A percentile compares a stretch with the other conserved stretches of the same genome.
phyloP scores from a whole-genome alignment of 2,888 invertebrate genomes.

The Chrysolina americana region DNA sequence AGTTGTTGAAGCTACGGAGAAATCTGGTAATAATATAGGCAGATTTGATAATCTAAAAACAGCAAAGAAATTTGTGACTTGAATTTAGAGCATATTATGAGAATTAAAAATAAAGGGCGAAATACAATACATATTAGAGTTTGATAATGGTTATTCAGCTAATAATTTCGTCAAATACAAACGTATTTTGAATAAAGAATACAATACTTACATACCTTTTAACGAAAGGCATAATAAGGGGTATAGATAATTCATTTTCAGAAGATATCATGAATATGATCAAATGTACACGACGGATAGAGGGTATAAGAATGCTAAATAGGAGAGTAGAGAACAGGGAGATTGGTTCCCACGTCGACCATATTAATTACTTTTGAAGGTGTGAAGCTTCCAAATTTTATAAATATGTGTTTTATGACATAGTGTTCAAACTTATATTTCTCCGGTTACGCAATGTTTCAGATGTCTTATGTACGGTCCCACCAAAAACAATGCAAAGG shows the following conservation, averaged over 20 bases:
- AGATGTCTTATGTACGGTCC: too few species aligned
- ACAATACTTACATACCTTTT: background rate
- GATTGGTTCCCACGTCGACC: background rate
- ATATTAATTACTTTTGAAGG: conserved; percentile 20
- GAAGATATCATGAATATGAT: background rate
- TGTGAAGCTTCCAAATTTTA: background rate
- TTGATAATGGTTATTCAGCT: background rate
- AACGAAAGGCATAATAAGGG: background rate
- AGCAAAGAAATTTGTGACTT: conserved; percentile 5
- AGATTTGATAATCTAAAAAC: background rate
- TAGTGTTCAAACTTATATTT: too few species aligned
- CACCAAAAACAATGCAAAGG: too few species aligned
- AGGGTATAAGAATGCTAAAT: background rate
- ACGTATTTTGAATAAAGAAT: background rate
- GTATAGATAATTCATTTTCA: background rate
- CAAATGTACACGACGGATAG: background rate
- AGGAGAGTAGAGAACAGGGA: background rate
- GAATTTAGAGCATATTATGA: background rate
- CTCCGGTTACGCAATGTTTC: too few species aligned
- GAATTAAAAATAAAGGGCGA: background rate
- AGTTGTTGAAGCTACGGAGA: too few species aligned
- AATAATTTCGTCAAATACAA: background rate
- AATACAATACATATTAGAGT: background rate
- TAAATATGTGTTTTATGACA: background rate
- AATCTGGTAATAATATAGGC: background rate